Base-by-base conservation (phyloP, 2,888 invertebrate genomes). In the Ethmia dodecea region DNA sequence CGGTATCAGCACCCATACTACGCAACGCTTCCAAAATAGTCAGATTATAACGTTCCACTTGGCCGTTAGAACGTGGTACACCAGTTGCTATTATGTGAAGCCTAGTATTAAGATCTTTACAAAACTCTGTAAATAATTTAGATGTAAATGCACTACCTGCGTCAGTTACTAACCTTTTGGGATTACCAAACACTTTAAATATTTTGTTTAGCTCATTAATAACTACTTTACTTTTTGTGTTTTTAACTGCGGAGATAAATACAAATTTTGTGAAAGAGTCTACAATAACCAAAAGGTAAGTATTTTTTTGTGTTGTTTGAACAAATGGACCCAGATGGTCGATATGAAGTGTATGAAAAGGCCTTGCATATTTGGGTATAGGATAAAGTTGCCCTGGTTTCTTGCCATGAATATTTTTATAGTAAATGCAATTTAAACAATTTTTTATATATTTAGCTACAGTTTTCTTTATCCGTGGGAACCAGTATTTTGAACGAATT, bases 261-360 rank as follows among this genome's bases (percentile, higher is more conserved):
- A 53, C 40, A 47, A 60, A 67, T 42, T 64, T 65, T 5, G 60
- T 65, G 38, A 62, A 65, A 2, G 46, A 53, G 35, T 63, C 62
- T 9, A 63, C 55, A 0, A 40, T 32, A 0, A 64, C 57, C 4
- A 64, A 40, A 5, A 63, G 29, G 28, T 62, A 58, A 22, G 41
- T 50, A 27, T 53, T 50, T 2, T 42, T 40, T 11, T 45, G 42
- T 10, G 35, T 41, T 22, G 49, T 47, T 40, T 42, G 43, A 4
- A 51, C 47, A 35, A 55, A 57, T 5, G 55, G 57, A 4, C 56
- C 55, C 15, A 56, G 31, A 22, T 61, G 56, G 30, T 60, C 57
- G 1, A 52, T 12, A 32, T 59, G 60, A 0, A 59, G 53, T 30
- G 55, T 55, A 25, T 56, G 52, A 29, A 57, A 55, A 1, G 57